A percentile compares a stretch with the other conserved stretches of the same genome.
These are phyloP conservation scores for Rhagoletis pomonella DNA, from an alignment of 1,140 invertebrate species.

Conservation along the genomic window DNA sequence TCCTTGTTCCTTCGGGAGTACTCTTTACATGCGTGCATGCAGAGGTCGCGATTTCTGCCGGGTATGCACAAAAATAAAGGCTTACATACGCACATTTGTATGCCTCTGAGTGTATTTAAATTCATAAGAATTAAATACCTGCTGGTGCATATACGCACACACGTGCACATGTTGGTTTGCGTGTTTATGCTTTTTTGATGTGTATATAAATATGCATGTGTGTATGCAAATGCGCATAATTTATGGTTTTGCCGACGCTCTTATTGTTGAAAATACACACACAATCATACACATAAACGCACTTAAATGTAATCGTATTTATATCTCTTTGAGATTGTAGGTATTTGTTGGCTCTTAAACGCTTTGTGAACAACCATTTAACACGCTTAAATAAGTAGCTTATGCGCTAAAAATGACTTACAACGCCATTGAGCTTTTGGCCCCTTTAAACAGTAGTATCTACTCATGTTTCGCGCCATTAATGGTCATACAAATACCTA, in stretches of 20 bases:
- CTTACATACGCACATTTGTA: no score
- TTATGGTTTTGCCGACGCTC: no score
- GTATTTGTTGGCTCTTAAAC: neutral
- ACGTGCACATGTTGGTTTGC: neutral
- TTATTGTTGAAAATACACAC: no score
- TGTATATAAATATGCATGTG: neutral
- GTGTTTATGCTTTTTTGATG: neutral
- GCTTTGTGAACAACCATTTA: conserved; percentile 19
- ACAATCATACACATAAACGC: neutral
- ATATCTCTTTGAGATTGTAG: conserved; percentile 11
- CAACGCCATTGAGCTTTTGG: neutral
- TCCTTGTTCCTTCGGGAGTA: no score
- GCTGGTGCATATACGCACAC: neutral
- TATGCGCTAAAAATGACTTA: neutral
- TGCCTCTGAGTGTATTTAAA: no score
- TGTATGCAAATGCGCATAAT: neutral
- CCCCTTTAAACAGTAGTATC: no score
- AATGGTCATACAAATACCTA: neutral
- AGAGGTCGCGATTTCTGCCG: no score
- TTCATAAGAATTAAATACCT: no score
- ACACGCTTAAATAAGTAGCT: conserved; percentile 5
- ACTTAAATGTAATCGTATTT: conserved; percentile 3
- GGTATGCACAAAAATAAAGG: no score
- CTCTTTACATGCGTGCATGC: no score
- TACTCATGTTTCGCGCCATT: neutral